These are phyloP conservation scores for Physocephala rufipes DNA, from an alignment of 2,888 invertebrate species.

Conservation along the genomic window DNA sequence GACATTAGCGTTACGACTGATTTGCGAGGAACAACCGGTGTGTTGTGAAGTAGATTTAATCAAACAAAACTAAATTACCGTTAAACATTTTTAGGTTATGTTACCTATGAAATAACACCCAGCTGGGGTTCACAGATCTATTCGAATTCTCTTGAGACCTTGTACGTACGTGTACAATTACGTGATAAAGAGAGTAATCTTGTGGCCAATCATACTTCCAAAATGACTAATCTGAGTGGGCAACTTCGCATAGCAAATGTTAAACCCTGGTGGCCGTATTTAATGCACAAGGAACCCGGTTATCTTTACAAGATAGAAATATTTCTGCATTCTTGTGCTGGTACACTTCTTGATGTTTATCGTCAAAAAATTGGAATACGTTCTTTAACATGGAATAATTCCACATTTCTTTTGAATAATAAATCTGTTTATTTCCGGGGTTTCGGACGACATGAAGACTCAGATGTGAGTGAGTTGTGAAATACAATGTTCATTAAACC, in stretches of 20 bases:
- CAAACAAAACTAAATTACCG: no score
- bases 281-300: conserved; percentile 83
- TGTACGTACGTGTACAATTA: conserved; percentile 63
- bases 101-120: conserved; percentile 56
- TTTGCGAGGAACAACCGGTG: conserved; percentile 53
- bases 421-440: conserved; percentile 89
- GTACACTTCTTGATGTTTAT: conserved; percentile 76
- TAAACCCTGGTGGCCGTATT: conserved; percentile 93
- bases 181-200: conserved; percentile 69
- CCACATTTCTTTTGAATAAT: conserved; percentile 80
- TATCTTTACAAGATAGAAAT: conserved; percentile 86
- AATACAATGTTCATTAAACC: no score
- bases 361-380: conserved; percentile 87
- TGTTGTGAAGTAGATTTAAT: background rate
- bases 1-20: conserved; percentile 84
- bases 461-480: conserved; percentile 73
- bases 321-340: conserved; percentile 49
- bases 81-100: conserved; percentile 44
- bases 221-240: conserved; percentile 67
- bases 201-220: conserved; percentile 68
- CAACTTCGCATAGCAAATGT: conserved; percentile 75
- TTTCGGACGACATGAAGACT: conserved; percentile 95
- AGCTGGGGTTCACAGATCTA: conserved; percentile 54
- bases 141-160: conserved; percentile 40
- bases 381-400: conserved; percentile 79